Base-by-base conservation (phyloP, 2,888 invertebrate genomes). In the Limulus polyphemus region DNA sequence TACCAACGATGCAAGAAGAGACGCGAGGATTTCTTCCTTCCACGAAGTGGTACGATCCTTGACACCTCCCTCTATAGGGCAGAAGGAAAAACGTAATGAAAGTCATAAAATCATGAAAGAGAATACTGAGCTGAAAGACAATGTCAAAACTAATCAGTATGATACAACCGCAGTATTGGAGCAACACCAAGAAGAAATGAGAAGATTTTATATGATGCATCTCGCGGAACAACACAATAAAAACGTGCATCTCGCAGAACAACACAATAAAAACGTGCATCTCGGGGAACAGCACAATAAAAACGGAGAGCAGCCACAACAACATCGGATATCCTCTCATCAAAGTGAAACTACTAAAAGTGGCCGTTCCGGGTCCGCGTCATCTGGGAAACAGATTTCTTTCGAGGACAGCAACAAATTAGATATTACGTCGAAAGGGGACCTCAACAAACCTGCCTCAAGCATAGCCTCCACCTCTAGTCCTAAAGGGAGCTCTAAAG, bases 101-200 rank as follows among this genome's bases (percentile, higher is more conserved):
- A 77, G 74, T 57, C 75, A 74, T 61, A 75, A 75, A 65, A 76
- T 75, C 56, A 64, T 76, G 50, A 76, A 75, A 64, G 76, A 76
- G 68, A 76, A 74, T 64, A 74, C 75, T 59, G 75, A 75, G 62
- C 67, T 76, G 51, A 77, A 77, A 68, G 69, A 74, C 56, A 16
- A 51, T n/a, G 67, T 64, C 65, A 70, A 59, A 32, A 57, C 52
- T 55, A 68, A 68, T 52, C 64, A 68, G 13, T 70, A 69, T 58
- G 69, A 70, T 58, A 63, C 67, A 59, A 62, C 68, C 57, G 62
- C 68, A 9, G 62, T 66, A 60, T 17, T 68, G 11, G 69, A 70
- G 54, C 56, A 63, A 46, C 72, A 72, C 14, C 70, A 70, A 16
- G 75, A 76, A 56, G 75, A 76, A 11, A 66, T 73, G 49, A 67